Conservation (phyloP, 2,888 invertebrate genomes). For the Torymus tubicola region DNA sequence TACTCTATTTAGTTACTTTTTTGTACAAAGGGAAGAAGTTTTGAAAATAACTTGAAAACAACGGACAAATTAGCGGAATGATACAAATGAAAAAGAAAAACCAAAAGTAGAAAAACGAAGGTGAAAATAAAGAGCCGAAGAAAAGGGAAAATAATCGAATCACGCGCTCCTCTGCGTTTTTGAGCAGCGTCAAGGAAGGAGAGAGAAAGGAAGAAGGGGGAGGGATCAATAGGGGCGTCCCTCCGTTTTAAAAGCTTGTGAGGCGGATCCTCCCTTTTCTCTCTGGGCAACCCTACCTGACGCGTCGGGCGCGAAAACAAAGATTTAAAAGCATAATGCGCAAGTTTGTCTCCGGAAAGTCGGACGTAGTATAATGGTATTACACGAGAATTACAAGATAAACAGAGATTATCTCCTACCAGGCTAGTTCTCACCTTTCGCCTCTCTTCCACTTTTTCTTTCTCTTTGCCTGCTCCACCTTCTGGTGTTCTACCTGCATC, state of each 20-base stretch:
- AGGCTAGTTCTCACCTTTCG: constrained; percentile 51
- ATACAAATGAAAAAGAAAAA: background rate
- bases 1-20: too few relatives aligned
- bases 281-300: background rate
- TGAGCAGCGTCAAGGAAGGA: background rate
- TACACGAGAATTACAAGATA: constrained; percentile 69
- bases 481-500: background rate
- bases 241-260: constrained; percentile 6
- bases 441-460: constrained; percentile 17
- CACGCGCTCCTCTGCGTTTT: constrained; percentile 12
- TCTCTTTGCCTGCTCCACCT: background rate
- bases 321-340: constrained; percentile 67
- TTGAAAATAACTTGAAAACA: too few relatives aligned
- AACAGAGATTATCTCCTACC: constrained; percentile 69
- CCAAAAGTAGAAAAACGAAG: background rate
- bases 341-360: constrained; percentile 47
- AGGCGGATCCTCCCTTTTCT: background rate
- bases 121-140: background rate
- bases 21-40: too few relatives aligned
- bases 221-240: constrained; percentile 6
- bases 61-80: background rate
- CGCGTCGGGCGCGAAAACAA: constrained; percentile 59
- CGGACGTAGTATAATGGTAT: constrained; percentile 64
- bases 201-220: background rate
- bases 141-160: constrained; percentile 36